These are phyloP conservation scores for Holothuria glaberrima DNA, from an alignment of 35 echinoderm and acorn worm species.

Conservation along the genomic window DNA sequence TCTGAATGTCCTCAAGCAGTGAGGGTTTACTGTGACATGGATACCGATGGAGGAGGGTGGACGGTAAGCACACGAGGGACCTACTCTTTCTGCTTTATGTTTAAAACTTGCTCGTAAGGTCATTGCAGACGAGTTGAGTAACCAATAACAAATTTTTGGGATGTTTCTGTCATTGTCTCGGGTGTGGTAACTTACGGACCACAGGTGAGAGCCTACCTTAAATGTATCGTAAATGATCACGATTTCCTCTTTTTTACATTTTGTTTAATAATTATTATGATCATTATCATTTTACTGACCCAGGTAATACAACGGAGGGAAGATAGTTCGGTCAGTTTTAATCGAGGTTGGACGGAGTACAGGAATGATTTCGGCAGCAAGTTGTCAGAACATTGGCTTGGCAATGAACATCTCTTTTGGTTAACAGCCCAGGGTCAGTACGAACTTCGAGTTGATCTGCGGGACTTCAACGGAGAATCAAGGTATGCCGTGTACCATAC, in stretches of 20 bases:
- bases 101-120: no score
- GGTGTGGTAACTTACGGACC: no score
- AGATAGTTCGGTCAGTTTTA: neutral
- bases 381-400: slow-evolving; percentile 55
- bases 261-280: no score
- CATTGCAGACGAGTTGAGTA: no score
- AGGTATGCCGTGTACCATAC: slow-evolving; percentile 8
- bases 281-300: no score
- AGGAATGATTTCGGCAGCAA: slow-evolving; percentile 48
- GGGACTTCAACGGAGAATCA: slow-evolving; percentile 31
- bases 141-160: no score
- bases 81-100: no score
- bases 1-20: neutral
- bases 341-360: slow-evolving; percentile 44
- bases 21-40: slow-evolving; percentile 74
- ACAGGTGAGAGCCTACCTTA: no score
- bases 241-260: no score
- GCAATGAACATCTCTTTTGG: slow-evolving; percentile 48
- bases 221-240: no score
- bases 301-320: slow-evolving; percentile 9
- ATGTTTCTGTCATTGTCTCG: no score
- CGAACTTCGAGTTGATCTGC: slow-evolving; percentile 51
- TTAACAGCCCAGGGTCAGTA: slow-evolving; percentile 43
- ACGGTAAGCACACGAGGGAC: no score
- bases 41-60: slow-evolving; percentile 70